Conservation (phyloP, 2,888 invertebrate species). For the Hemithea aestivaria region DNA sequence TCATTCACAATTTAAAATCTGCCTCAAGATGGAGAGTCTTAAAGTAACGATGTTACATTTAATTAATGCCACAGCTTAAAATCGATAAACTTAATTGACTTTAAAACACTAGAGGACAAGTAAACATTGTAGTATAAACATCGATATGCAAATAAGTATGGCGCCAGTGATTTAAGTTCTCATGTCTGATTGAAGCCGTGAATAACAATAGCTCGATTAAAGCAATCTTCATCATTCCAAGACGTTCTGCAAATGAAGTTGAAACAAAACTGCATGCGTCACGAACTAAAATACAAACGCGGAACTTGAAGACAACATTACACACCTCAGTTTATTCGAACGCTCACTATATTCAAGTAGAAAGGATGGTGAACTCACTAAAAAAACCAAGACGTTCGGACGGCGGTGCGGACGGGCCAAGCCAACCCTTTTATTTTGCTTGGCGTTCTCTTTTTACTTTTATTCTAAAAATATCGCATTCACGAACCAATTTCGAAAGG, state of each 20-base stretch:
- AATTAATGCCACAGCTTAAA: no score
- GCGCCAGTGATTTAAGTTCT: slow-evolving; percentile 5
- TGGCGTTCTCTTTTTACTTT: slow-evolving; percentile 68
- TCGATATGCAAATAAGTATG: slow-evolving; percentile 1
- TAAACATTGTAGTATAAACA: no score
- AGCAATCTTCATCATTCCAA: slow-evolving; percentile 1
- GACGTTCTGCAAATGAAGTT: slow-evolving; percentile 1
- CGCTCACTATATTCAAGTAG: slow-evolving; percentile 50
- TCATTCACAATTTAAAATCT: no score
- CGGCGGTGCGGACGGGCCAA: slow-evolving; percentile 37
- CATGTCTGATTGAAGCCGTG: slow-evolving; percentile 2
- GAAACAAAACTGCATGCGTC: no score
- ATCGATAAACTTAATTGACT: no score
- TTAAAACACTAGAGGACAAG: no score
- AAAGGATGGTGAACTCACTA: slow-evolving; percentile 56
- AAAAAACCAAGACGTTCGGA: slow-evolving; percentile 64
- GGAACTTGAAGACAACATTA: slow-evolving; percentile 35
- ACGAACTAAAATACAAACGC: slow-evolving; percentile 8
- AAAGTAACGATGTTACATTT: no score
- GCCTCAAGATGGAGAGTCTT: no score
- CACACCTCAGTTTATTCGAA: slow-evolving; percentile 28
- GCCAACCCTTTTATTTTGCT: slow-evolving; percentile 71
- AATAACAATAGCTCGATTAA: slow-evolving; percentile 8
- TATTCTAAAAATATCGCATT: slow-evolving; percentile 77
- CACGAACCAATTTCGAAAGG: slow-evolving; percentile 78